These are phyloP conservation scores for Zaprionus ghesquierei DNA, from an alignment of 1,140 invertebrate genomes.

Conservation along the genomic window DNA sequence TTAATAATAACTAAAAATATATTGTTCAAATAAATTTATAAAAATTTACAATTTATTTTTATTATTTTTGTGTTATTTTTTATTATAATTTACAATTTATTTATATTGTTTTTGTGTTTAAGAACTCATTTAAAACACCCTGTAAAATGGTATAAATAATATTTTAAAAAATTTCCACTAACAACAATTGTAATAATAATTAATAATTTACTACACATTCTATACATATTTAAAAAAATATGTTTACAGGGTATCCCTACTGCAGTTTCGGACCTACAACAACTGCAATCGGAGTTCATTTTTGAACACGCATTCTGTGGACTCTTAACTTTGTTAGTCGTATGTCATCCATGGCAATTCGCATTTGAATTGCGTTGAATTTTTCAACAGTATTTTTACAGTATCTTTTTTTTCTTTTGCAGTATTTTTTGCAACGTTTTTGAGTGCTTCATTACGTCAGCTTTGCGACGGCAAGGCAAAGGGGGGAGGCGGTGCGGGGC, in stretches of 20 bases:
- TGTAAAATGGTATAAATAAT: neutral
- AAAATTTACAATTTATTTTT: too few relatives aligned
- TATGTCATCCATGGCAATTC: slow-evolving; percentile 12
- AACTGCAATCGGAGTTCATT: too few relatives aligned
- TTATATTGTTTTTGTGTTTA: too few relatives aligned
- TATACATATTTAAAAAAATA: neutral
- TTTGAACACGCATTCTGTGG: neutral
- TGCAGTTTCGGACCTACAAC: neutral
- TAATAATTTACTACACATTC: neutral
- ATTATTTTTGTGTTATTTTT: too few relatives aligned
- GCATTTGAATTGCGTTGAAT: slow-evolving; percentile 11
- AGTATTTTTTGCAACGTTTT: slow-evolving; percentile 23
- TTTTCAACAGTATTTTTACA: slow-evolving; percentile 1
- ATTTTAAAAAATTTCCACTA: neutral
- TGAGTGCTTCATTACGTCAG: slow-evolving; percentile 39
- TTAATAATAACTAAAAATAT: too few relatives aligned
- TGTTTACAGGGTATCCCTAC: neutral
- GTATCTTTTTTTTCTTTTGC: neutral
- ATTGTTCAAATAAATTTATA: too few relatives aligned
- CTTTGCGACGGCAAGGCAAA: slow-evolving; percentile 6
- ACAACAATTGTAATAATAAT: too few relatives aligned
- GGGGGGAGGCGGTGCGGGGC: too few relatives aligned
- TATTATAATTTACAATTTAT: too few relatives aligned
- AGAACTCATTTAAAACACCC: neutral
- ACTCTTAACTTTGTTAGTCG: slow-evolving; percentile 20